Evolutionary conservation across 2,113 vertebrate genomes (phyloP).

Genomic region (human): DNA sequence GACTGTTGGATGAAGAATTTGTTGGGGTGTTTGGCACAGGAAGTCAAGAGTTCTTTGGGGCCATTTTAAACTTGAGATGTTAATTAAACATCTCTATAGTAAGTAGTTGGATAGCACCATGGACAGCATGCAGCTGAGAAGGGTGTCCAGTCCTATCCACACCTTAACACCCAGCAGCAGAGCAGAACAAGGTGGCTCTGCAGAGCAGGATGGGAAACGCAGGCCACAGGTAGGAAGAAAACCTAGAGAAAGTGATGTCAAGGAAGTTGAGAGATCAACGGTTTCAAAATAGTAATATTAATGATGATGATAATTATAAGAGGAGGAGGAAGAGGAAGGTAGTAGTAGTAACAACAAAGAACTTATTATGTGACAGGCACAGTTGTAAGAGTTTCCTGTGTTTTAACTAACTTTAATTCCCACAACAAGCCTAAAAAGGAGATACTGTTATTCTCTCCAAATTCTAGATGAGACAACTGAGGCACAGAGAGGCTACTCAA

Average conservation of each 20-base stretch:
- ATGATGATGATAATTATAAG: fast-evolving
- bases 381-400: background rate
- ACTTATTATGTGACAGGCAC: no score
- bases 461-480: background rate
- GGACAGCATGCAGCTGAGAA: background rate
- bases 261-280: background rate
- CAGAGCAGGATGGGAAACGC: background rate
- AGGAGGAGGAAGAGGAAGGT: background rate
- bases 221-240: background rate
- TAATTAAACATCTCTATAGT: background rate
- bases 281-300: background rate
- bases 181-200: background rate
- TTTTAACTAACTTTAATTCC: background rate
- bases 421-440: background rate
- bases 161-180: no score
- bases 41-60: background rate
- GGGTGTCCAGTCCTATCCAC: background rate
- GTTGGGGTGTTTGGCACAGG: no score
- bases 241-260: no score
- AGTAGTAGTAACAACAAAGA: background rate
- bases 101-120: background rate
- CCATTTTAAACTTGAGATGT: background rate
- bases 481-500: background rate
- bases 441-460: background rate
- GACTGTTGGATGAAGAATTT: background rate